Conservation (phyloP, 2,888 invertebrate genomes). For the Anthoptus insignis region DNA sequence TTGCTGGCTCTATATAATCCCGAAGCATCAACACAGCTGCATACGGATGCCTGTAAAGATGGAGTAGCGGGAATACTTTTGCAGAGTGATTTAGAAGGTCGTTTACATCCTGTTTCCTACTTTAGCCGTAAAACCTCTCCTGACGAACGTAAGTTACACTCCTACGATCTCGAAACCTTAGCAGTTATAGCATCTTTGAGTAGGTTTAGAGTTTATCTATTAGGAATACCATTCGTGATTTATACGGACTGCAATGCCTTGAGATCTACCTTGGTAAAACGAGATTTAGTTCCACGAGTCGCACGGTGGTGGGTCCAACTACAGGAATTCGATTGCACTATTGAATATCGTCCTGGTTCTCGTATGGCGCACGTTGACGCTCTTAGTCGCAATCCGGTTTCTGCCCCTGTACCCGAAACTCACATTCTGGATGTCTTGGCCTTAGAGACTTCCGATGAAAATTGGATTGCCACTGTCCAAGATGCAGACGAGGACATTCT, state of each 20-base stretch:
- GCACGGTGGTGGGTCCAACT: neutral
- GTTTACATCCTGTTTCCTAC: neutral
- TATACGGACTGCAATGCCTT: neutral
- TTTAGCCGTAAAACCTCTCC: slow-evolving; percentile 28
- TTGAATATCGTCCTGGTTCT: neutral
- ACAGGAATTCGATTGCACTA: neutral
- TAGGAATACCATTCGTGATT: neutral
- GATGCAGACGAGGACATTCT: neutral
- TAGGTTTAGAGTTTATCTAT: neutral
- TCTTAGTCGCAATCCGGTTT: neutral
- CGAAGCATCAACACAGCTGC: neutral
- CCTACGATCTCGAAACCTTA: neutral
- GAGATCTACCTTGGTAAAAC: neutral
- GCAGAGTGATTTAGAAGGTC: neutral
- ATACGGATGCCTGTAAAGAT: neutral
- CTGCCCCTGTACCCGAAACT: neutral
- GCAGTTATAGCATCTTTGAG: neutral
- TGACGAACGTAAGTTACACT: slow-evolving; percentile 42
- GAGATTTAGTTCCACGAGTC: neutral
- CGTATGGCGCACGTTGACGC: slow-evolving; percentile 1
- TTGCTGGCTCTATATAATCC: slow-evolving; percentile 1
- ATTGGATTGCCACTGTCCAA: neutral
- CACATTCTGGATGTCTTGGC: neutral
- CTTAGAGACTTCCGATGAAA: neutral
- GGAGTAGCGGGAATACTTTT: neutral